A percentile compares a stretch with the other conserved stretches of the same genome.
Evolutionary conservation across 2,888 invertebrate species (phyloP).

Genomic region (Coleophora deauratella): DNA sequence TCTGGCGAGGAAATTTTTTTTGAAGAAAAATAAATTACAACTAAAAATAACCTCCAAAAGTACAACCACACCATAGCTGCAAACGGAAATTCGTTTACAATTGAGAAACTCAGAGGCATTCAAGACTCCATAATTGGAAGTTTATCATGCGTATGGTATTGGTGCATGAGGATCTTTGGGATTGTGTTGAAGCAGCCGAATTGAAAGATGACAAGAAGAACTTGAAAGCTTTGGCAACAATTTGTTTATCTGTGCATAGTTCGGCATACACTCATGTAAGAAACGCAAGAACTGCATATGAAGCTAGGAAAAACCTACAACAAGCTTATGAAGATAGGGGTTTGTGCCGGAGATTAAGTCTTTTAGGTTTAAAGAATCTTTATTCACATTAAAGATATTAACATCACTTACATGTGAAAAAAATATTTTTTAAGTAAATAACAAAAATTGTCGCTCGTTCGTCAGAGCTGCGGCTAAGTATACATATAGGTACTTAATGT

Average conservation of each 20-base stretch:
- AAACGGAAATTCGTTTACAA: neutral
- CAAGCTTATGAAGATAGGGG: constrained; percentile 14
- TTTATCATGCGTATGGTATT: constrained; percentile 5
- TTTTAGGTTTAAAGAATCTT: too few relatives aligned
- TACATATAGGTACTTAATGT: too few relatives aligned
- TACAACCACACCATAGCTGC: neutral
- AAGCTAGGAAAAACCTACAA: constrained; percentile 11
- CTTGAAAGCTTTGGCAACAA: constrained; percentile 13
- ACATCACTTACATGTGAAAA: too few relatives aligned
- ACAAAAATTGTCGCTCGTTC: too few relatives aligned
- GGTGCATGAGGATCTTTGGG: constrained; percentile 10
- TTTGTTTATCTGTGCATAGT: constrained; percentile 8
- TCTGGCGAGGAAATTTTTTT: too few relatives aligned
- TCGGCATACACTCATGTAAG: constrained; percentile 7
- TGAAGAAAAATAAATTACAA: too few relatives aligned
- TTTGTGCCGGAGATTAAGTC: constrained; percentile 6
- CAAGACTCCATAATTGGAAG: constrained; percentile 1
- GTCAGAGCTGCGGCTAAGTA: too few relatives aligned
- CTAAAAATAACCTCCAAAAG: too few relatives aligned
- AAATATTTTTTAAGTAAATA: too few relatives aligned
- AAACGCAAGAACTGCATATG: constrained; percentile 6
- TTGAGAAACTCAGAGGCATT: neutral
- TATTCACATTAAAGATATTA: too few relatives aligned
- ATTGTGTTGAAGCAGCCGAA: neutral
- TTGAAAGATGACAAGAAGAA: neutral